These are phyloP conservation scores for Phataginus tricuspis DNA, from an alignment of 2,797 vertebrate genomes.

Conservation along the genomic window DNA sequence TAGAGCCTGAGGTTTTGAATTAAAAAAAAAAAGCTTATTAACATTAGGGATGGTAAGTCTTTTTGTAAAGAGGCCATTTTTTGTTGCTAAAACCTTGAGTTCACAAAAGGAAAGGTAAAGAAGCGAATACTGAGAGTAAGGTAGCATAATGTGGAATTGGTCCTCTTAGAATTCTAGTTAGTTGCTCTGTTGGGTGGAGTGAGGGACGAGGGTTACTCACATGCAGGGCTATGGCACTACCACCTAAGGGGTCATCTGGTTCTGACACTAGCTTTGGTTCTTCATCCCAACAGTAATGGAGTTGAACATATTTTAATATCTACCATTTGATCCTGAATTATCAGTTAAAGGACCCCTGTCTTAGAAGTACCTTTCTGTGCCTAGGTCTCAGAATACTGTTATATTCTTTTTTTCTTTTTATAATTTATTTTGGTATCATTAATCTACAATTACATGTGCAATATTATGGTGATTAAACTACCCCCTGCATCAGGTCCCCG, in stretches of 20 bases:
- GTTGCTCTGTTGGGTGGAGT: background rate
- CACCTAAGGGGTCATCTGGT: background rate
- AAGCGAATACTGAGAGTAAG: background rate
- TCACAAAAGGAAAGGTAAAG: background rate
- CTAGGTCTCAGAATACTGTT: background rate
- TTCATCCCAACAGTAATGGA: background rate
- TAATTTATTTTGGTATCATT: too few species aligned
- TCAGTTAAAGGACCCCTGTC: background rate
- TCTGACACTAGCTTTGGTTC: background rate
- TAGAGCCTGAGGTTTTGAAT: background rate
- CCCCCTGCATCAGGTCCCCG: too few species aligned
- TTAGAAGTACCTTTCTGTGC: background rate
- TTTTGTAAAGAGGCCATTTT: constrained; percentile 6
- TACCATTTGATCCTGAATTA: background rate
- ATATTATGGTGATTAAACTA: too few species aligned
- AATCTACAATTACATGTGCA: too few species aligned
- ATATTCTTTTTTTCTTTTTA: too few species aligned
- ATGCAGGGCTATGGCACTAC: background rate
- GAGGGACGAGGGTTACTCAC: background rate
- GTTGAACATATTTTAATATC: background rate
- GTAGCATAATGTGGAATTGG: background rate
- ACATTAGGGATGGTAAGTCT: background rate
- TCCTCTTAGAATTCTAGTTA: background rate
- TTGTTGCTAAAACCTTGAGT: constrained; percentile 14
- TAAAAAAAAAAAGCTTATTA: background rate